Percentiles rank a stretch among this genome's conserved stretches.
Evolutionary conservation across 2,797 vertebrate species (phyloP).

Genomic region (Nannoperca obscura): DNA sequence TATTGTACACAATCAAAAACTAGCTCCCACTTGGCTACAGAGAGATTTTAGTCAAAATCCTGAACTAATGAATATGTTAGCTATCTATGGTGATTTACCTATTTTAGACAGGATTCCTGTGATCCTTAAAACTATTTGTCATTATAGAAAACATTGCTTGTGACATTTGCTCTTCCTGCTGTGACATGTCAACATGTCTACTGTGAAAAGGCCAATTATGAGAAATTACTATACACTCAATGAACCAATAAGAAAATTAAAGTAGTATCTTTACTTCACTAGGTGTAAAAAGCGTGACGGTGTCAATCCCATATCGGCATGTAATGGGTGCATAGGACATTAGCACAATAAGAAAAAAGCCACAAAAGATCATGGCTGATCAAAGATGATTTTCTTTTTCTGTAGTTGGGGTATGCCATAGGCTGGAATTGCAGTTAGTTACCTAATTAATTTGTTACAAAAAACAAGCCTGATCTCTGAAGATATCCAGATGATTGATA

Average conservation of each 20-base stretch:
- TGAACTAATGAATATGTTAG: background rate
- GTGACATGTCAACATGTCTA: background rate
- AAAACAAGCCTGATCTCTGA: too few relatives aligned
- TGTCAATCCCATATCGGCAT: background rate
- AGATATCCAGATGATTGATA: background rate
- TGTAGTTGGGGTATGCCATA: too few relatives aligned
- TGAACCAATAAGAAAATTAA: background rate
- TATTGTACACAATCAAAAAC: background rate
- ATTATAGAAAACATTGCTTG: too few relatives aligned
- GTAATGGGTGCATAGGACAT: background rate
- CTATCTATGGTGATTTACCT: background rate
- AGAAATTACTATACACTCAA: background rate
- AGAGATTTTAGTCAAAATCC: background rate
- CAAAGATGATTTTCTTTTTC: background rate
- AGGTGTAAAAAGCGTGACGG: background rate
- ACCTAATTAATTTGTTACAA: background rate
- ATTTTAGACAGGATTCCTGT: too few relatives aligned
- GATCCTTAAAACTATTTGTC: too few relatives aligned
- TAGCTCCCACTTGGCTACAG: background rate
- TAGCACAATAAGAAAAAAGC: background rate
- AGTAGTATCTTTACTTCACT: background rate
- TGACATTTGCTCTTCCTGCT: background rate
- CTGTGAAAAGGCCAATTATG: background rate
- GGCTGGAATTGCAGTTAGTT: background rate
- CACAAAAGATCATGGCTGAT: background rate